Evolutionary conservation across 2,888 invertebrate genomes (phyloP), one percentile per base, ranked within the genome.

Genomic region (Yponomeuta cagnagella): DNA sequence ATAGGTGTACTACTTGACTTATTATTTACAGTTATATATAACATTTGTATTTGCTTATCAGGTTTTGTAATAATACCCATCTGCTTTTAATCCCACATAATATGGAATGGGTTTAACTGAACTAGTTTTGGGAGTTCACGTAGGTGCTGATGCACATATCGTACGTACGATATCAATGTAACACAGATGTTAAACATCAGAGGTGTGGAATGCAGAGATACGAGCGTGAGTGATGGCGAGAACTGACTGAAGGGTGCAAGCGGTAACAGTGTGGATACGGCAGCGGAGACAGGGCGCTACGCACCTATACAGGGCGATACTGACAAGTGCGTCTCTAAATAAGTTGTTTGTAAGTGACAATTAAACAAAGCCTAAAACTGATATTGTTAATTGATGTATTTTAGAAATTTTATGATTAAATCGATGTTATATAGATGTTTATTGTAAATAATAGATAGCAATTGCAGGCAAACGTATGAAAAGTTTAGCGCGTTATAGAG

Each of bases 401-500:
- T 91, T 91, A 91, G 91, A 91, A 77, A 84, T 88, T 88, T 91
- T 90, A 90, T 91, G 87, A 90, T 89, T 83, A 87, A 89, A 90
- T 92, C 86, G 92, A 91, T 91, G 92, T 92, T 92, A 90, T 78
- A 90, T 91, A 91, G 91, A 90, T 92, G 90, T 92, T 91, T 90
- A 91, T 83, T 91, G 90, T 92, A 90, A 85, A 90, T 90, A 89
- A 85, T 88, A 87, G 70, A 89, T 90, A 89, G 88, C 86, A 82
- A 78, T 83, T 79, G 85, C 85, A 83, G 78, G 74, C 77, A 83
- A 85, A 83, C 80, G 77, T 79, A 83, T 84, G 86, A 82, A 77
- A 84, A 84, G 85, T 86, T 86, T 85, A 84, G 88, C 83, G 82
- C 85, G 89, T 87, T 89, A 86, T 89, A 89, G 89, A 89, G 89